Percentiles rank a stretch among this genome's conserved stretches.
These are phyloP conservation scores for Peribatodes rhomboidaria DNA, from an alignment of 2,888 invertebrate genomes.

Conservation along the genomic window DNA sequence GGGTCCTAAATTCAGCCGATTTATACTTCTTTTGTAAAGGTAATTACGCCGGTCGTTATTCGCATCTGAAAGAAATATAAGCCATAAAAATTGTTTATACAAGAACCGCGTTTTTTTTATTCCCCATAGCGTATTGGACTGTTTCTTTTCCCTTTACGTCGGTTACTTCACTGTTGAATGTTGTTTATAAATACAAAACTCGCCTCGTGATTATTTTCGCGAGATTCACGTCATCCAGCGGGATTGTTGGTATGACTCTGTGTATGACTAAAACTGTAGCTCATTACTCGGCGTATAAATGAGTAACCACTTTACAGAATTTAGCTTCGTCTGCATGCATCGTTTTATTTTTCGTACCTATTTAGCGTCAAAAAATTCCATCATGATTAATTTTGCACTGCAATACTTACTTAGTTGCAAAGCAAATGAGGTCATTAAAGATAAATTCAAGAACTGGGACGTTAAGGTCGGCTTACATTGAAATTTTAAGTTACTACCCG, in stretches of 20 bases:
- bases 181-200: slow-evolving; percentile 73
- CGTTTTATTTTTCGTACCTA: neutral
- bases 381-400: neutral
- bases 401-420: neutral
- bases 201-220: slow-evolving; percentile 72
- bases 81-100: slow-evolving; percentile 52
- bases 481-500: neutral
- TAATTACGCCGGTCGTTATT: slow-evolving; percentile 29
- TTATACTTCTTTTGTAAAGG: slow-evolving; percentile 34
- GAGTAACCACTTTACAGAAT: slow-evolving; percentile 66
- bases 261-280: slow-evolving; percentile 76
- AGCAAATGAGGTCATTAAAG: neutral
- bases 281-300: slow-evolving; percentile 60
- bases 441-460: neutral
- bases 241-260: slow-evolving; percentile 74
- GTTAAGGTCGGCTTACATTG: neutral
- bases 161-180: slow-evolving; percentile 63
- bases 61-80: slow-evolving; percentile 42
- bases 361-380: neutral
- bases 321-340: slow-evolving; percentile 17
- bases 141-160: slow-evolving; percentile 56
- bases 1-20: neutral
- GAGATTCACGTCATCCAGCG: slow-evolving; percentile 75
- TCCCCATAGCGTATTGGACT: slow-evolving; percentile 48
- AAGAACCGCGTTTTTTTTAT: slow-evolving; percentile 44